Evolutionary conservation across 2,888 invertebrate genomes (phyloP), one percentile per base, ranked within the genome.

Genomic region (Tethea ocularis): DNA sequence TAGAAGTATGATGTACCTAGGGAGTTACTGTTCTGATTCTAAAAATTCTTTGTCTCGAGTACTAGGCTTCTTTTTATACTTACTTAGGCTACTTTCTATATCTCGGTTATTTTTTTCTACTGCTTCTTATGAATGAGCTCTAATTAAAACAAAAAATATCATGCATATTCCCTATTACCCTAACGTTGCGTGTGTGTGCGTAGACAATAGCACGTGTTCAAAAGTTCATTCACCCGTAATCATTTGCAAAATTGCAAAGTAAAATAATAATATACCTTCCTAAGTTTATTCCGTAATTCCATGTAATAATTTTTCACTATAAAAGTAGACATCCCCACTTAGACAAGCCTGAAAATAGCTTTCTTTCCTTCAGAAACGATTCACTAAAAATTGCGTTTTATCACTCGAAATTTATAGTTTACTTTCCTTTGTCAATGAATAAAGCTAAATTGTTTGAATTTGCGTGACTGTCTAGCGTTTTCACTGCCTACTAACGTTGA

Each of bases 401-500:
- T 11, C 1, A 3, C 41, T 0, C 10, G 2, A n/a, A 8, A 7
- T 20, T 54, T 52, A 66, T 54, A 56, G 55, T 23, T 20, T n/a
- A 57, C 57, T 60, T 66, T 61, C 46, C 36, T 23, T 62, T 59
- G 56, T 36, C 2, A 54, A 33, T 36, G 20, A 36, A 54, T 33
- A 10, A 46, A 46, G 46, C 20, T 54, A 54, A 33, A 33, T 54
- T 33, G 54, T 20, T 54, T 54, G 17, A 33, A 17, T 36, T 58
- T n/a, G 58, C 58, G 58, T 58, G 58, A 58, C 58, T 58, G 58
- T 54, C 62, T 73, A 64, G 70, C 75, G 65, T 73, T 74, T 57
- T 56, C 58, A 61, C 61, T 13, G 59, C 63, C 73, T 64, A 62
- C 69, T 62, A 70, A 2, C 62, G 74, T 72, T 77, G 76, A 77